These are phyloP conservation scores for Apeltes quadracus DNA, from an alignment of 2,113 vertebrate species.

Conservation along the genomic window DNA sequence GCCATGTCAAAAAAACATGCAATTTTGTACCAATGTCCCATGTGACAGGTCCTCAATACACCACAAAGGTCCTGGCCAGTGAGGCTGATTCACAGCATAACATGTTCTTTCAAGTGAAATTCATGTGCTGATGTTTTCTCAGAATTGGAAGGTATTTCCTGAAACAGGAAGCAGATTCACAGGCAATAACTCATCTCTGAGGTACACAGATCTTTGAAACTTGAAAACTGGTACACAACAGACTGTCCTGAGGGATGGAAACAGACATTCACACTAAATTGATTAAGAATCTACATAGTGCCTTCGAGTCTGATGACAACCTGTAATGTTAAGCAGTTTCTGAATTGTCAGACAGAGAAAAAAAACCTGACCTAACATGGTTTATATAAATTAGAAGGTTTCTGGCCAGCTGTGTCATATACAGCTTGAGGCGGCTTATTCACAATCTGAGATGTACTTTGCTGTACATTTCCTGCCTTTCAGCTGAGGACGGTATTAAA, in stretches of 20 bases:
- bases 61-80: neutral
- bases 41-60: neutral
- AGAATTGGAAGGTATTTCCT: neutral
- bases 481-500: slow-evolving; percentile 15
- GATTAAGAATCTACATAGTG: neutral
- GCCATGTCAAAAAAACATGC: neutral
- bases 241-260: slow-evolving; percentile 12
- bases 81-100: neutral
- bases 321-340: neutral
- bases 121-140: neutral
- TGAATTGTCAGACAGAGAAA: neutral
- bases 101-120: neutral
- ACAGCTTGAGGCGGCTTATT: slow-evolving; percentile 1
- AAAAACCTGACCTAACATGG: neutral
- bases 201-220: neutral
- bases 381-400: slow-evolving; percentile 1
- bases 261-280: slow-evolving; percentile 10
- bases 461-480: slow-evolving; percentile 16
- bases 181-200: neutral
- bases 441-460: slow-evolving; percentile 14
- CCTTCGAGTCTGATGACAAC: neutral
- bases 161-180: neutral
- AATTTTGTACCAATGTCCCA: neutral
- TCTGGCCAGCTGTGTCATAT: slow-evolving; percentile 24
- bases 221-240: neutral